phyloP scores from a whole-genome alignment of 2,888 invertebrate genomes.

The Polia nebulosa region DNA sequence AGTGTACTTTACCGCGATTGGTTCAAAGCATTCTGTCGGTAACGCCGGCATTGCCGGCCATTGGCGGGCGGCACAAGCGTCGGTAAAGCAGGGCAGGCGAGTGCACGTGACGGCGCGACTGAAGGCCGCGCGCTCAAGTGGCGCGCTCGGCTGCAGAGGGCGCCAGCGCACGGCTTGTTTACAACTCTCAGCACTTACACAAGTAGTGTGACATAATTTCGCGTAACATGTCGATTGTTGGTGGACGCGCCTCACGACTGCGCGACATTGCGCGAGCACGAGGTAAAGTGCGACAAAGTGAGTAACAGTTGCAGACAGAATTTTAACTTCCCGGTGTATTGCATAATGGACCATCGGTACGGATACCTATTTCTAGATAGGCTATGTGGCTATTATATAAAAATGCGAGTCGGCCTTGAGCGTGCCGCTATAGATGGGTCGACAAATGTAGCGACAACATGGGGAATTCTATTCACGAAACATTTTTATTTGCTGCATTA shows the following conservation, averaged over 20 bases:
- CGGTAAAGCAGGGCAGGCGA: conserved; percentile 73
- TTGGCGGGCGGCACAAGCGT: conserved; percentile 72
- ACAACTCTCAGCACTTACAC: conserved; percentile 72
- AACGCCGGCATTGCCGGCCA: conserved; percentile 66
- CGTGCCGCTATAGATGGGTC: conserved; percentile 8
- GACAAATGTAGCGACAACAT: conserved; percentile 16
- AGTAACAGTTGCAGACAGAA: conserved; percentile 49
- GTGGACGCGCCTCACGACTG: conserved; percentile 17
- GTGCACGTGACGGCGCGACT: conserved; percentile 80
- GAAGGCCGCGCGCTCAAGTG: conserved; percentile 64
- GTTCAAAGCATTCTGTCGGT: conserved; percentile 71
- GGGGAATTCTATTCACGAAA: not conserved
- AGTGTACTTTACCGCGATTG: conserved; percentile 78
- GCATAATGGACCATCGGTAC: conserved; percentile 12
- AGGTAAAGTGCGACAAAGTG: conserved; percentile 60
- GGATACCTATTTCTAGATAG: not conserved
- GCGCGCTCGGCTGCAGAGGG: conserved; percentile 72
- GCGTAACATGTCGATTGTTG: conserved; percentile 70
- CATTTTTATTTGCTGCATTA: not conserved
- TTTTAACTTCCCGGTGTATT: conserved; percentile 24
- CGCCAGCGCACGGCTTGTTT: conserved; percentile 77
- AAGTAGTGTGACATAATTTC: conserved; percentile 81
- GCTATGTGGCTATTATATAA: conserved; percentile 1
- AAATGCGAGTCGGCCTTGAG: conserved; percentile 47
- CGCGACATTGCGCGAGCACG: conserved; percentile 39